Evolutionary conservation across 2,113 vertebrate genomes (phyloP).

Genomic region (Bufo bufo): DNA sequence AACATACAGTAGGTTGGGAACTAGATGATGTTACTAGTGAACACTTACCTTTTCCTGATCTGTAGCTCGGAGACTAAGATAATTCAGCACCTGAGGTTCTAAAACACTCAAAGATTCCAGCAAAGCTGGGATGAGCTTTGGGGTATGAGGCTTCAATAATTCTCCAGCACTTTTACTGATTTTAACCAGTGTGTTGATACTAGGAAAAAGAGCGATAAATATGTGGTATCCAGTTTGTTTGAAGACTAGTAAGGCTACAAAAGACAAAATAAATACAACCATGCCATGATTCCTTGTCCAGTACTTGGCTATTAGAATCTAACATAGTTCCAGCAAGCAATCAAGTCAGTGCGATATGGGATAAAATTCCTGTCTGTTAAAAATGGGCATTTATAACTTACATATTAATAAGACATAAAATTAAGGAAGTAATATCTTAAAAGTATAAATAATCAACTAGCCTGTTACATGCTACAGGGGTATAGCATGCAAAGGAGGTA

Average conservation of each 20-base stretch:
- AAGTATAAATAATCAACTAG: too few relatives aligned
- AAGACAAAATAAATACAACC: neutral
- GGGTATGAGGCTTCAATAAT: constrained; percentile 90
- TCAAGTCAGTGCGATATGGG: too few relatives aligned
- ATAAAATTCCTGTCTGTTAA: too few relatives aligned
- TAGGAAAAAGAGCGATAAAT: constrained; percentile 63
- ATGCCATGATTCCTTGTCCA: neutral
- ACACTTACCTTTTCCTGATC: constrained; percentile 94
- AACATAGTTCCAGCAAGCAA: too few relatives aligned
- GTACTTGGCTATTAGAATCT: too few relatives aligned
- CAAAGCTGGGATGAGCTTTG: constrained; percentile 91
- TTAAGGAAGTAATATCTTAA: too few relatives aligned
- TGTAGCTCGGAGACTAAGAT: constrained; percentile 93
- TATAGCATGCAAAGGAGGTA: too few relatives aligned
- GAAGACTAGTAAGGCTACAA: neutral
- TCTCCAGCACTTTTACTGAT: constrained; percentile 94
- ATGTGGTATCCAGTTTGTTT: neutral
- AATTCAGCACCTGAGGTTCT: constrained; percentile 96
- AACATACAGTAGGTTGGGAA: neutral
- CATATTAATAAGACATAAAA: too few relatives aligned
- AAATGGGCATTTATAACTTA: too few relatives aligned
- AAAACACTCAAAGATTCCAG: constrained; percentile 91
- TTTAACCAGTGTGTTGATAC: constrained; percentile 97
- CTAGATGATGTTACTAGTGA: neutral
- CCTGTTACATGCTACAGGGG: too few relatives aligned